These are phyloP conservation scores for Panthera uncia DNA, from an alignment of 2,113 vertebrate species.

Conservation along the genomic window DNA sequence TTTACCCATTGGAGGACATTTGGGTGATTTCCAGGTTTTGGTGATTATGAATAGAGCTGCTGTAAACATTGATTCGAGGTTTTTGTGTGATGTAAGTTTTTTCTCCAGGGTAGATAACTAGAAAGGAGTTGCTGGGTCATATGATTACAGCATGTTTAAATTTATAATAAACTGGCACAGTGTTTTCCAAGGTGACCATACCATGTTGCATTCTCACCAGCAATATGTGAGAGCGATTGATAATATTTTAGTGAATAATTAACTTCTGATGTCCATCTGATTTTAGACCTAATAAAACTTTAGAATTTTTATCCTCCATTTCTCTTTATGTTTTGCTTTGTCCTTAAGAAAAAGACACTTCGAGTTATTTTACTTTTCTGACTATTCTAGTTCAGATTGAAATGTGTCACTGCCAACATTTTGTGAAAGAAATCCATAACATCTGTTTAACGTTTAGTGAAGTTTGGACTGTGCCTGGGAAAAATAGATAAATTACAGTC, in stretches of 20 bases:
- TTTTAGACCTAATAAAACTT: not conserved
- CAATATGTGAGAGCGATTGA: not conserved
- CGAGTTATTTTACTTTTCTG: constrained; percentile 41
- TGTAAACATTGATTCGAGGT: not conserved
- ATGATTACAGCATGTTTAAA: not conserved
- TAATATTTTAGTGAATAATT: constrained; percentile 33
- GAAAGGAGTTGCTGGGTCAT: not conserved
- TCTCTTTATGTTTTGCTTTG: constrained; percentile 25
- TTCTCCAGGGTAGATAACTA: not conserved
- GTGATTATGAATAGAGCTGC: not conserved
- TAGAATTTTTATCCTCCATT: constrained; percentile 9
- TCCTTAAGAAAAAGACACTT: constrained; percentile 32
- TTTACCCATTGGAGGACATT: not conserved
- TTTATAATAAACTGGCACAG: not conserved
- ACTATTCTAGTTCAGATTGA: constrained; percentile 1
- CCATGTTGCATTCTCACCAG: not conserved
- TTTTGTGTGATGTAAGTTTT: not conserved
- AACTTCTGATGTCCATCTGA: not conserved
- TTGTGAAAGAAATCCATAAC: constrained; percentile 54
- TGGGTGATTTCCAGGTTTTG: not conserved
- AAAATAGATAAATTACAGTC: constrained; percentile 36
- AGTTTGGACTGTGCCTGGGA: not conserved
- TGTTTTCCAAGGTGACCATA: not conserved
- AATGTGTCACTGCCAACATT: constrained; percentile 32
- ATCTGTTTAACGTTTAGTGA: constrained; percentile 52